Percentiles rank a stretch among this genome's conserved stretches.
Evolutionary conservation across 2,888 invertebrate genomes (phyloP).

Genomic region (Drosophila austrosaltans): DNA sequence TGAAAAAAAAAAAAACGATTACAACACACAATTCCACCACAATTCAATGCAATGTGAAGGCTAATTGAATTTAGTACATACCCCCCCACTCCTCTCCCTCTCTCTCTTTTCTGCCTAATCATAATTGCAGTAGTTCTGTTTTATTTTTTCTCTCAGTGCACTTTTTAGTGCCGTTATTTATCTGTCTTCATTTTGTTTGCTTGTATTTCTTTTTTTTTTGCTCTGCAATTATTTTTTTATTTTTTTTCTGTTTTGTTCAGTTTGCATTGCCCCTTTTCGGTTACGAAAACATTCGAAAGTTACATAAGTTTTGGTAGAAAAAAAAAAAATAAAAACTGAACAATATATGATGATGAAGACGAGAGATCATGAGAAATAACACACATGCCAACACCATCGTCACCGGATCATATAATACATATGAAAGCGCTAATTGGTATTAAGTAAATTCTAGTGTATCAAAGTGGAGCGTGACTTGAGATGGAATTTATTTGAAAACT

Average conservation of each 20-base stretch:
- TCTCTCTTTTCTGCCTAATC: not conserved
- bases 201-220: conserved; percentile 30
- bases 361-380: not conserved
- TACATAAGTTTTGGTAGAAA: conserved; percentile 63
- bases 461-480: conserved; percentile 3
- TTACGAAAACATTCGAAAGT: conserved; percentile 70
- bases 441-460: conserved; percentile 4
- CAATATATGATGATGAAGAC: not conserved
- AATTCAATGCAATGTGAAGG: conserved; percentile 3
- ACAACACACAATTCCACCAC: conserved; percentile 2
- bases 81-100: not conserved
- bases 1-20: not conserved
- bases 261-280: conserved; percentile 38
- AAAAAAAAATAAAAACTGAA: conserved; percentile 24
- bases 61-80: conserved; percentile 1
- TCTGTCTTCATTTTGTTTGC: conserved; percentile 50
- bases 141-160: conserved; percentile 14
- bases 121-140: conserved; percentile 13
- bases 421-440: conserved; percentile 8
- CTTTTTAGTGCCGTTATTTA: conserved; percentile 48
- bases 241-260: conserved; percentile 27
- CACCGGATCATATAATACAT: not conserved
- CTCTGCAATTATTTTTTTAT: conserved; percentile 45
- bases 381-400: conserved; percentile 1
- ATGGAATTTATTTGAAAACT: conserved; percentile 43